Base-by-base conservation (phyloP, 2,888 invertebrate species). In the Tenthredo notha region DNA sequence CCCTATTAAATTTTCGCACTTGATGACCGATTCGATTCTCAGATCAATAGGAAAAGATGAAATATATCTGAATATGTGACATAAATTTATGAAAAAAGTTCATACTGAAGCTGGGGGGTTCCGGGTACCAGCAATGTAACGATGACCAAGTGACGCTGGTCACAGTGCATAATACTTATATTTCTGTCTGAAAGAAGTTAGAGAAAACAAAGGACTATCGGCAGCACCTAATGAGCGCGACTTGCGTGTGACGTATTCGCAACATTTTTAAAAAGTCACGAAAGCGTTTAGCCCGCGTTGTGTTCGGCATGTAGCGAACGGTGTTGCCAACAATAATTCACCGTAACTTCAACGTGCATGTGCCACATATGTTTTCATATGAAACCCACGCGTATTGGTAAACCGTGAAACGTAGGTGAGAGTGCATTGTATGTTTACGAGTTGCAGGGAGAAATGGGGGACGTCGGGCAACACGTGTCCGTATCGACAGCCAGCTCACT, bases 251-350 rank as follows among this genome's bases (percentile, higher is more conserved):
- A 92, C 91, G 91, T 92, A 92, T 92, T 93, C 90, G 92, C 90
- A 89, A 89, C 87, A 90, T 91, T 91, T 92, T 90, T 86, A 90
- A 92, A 92, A 92, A 92, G 92, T 93, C 91, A 92, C 92, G 92
- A 92, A 91, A 90, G 87, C 90, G 88, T 90, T 89, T 89, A 87
- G 86, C 86, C 75, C 87, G 86, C 86, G 86, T 78, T 75, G 85
- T 78, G 86, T 87, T 87, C 86, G 89, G 86, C 85, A 85, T 86
- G 86, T 58, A 72, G 85, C 87, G 89, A 89, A 90, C 89, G 88
- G 88, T 88, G 90, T 91, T 90, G 89, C 89, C 61, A 40, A 89
- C 90, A 86, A 87, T 92, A 91, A 92, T 89, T 87, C 87, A 88
- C 87, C 91, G 91, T 92, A 90, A 90, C 91, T 88, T 84, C 85